Conservation (phyloP, 2,113 vertebrate species). For the Gallinago undulata region DNA sequence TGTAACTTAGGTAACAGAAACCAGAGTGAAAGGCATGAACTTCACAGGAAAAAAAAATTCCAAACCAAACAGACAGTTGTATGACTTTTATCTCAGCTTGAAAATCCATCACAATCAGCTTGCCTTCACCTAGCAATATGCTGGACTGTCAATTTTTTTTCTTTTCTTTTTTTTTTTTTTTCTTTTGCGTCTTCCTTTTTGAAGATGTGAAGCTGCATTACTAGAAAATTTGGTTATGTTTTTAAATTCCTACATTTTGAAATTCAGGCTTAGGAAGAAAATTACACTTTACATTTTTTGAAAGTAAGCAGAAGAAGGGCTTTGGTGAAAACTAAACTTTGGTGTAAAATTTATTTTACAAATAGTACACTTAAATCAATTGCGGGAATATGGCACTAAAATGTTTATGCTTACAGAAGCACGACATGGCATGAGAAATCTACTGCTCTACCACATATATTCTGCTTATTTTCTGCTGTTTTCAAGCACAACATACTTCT, state of each 20-base stretch:
- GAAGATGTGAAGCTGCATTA: neutral
- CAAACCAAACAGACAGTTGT: neutral
- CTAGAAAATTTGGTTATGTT: neutral
- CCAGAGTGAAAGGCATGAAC: neutral
- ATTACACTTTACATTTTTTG: neutral
- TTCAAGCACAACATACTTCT: neutral
- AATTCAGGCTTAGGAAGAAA: neutral
- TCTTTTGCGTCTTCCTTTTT: neutral
- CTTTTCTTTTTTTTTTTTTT: neutral
- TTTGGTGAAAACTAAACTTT: neutral
- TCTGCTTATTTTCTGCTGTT: neutral
- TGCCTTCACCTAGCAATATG: neutral
- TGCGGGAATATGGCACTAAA: neutral
- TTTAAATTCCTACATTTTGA: neutral
- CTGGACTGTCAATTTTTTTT: neutral
- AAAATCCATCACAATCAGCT: neutral
- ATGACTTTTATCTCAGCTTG: neutral
- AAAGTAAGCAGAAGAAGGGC: neutral
- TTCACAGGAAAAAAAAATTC: accelerated
- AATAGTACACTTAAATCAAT: neutral
- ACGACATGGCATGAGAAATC: neutral
- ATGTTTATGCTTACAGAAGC: neutral
- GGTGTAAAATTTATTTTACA: neutral
- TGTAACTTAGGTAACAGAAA: neutral
- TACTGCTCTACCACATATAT: neutral